These are phyloP conservation scores for Rhimphoctona megacephalus DNA, from an alignment of 2,888 invertebrate genomes.

Conservation along the genomic window DNA sequence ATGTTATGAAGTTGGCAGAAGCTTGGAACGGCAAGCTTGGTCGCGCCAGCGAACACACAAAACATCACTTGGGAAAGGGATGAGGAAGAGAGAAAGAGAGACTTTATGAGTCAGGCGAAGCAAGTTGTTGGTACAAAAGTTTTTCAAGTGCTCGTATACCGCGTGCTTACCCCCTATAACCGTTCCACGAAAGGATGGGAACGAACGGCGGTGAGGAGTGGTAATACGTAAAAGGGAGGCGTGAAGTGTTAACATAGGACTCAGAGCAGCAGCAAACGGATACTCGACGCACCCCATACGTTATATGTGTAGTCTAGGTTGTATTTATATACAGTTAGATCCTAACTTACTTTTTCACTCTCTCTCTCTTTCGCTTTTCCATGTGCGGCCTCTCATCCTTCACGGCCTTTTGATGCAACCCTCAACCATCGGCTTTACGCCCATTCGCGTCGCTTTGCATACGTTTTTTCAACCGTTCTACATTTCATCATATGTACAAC, in stretches of 20 bases:
- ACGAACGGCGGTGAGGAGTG: constrained; percentile 48
- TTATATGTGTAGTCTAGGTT: constrained; percentile 55
- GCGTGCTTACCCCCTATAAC: constrained; percentile 40
- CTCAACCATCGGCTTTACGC: constrained; percentile 57
- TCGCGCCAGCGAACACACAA: constrained; percentile 44
- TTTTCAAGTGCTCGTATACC: constrained; percentile 69
- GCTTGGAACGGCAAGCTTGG: constrained; percentile 35
- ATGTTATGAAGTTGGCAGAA: constrained; percentile 45
- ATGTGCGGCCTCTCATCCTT: constrained; percentile 45
- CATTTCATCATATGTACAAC: constrained; percentile 20
- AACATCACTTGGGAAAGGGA: constrained; percentile 7
- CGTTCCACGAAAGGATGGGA: constrained; percentile 10
- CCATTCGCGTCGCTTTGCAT: constrained; percentile 40
- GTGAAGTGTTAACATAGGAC: constrained; percentile 80
- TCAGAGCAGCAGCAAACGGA: constrained; percentile 73
- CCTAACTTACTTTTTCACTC: constrained; percentile 26
- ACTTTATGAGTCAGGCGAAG: constrained; percentile 73
- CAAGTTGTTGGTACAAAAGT: constrained; percentile 74
- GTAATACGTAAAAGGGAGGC: constrained; percentile 80
- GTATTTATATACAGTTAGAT: constrained; percentile 41
- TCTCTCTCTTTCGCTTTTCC: constrained; percentile 41
- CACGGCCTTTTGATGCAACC: constrained; percentile 60
- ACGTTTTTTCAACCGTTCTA: constrained; percentile 53
- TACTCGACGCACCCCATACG: constrained; percentile 75
- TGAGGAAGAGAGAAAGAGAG: constrained; percentile 16